Evolutionary conservation across 2,888 invertebrate species (phyloP), one percentile per base, ranked within the genome.

Genomic region (Mythimna vitellina): DNA sequence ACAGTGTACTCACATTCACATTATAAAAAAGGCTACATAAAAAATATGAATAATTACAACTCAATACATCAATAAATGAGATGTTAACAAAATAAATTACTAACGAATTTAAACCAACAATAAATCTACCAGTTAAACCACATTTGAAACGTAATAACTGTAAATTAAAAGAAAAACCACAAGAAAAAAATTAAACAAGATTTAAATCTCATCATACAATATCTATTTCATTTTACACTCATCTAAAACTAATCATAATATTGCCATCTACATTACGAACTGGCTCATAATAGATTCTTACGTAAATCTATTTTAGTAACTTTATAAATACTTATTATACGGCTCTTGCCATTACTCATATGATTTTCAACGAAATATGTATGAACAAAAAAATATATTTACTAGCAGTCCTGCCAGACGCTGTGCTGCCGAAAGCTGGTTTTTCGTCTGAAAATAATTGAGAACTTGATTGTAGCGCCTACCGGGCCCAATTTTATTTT

Each of bases 231-330:
- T 56, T 25, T 7, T 17, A 38, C 38, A 12, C 20, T 49, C 60
- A 54, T 65, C 22, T 58, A 46, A 56, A 62, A 65, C 38, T 17
- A 64, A 66, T 77, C 56, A 61, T 54, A 80, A 58, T 51, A 58
- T 66, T 65, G n/a, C 71, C 58, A 81, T 76, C 67, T 14, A 60
- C 53, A 82, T 77, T 67, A 82, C 82, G 32, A 60, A 66, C 46
- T 35, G 9, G 60, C 80, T 61, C 51, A 42, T 73, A 78, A 82
- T 82, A 82, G 73, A 80, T 58, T 78, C 57, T 68, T 78, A 78
- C 70, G 64, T 61, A 9, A 57, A 56, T 32, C 70, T 80, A 80
- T 80, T 80, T 80, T 66, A n/a, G 82, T 67, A 9, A 5, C 22
- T 62, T 65, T 78, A 80, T 73, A 68, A 73, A 82, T 82, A 80